phyloP scores from a whole-genome alignment of 2,797 vertebrate species.

The Periparus ater region DNA sequence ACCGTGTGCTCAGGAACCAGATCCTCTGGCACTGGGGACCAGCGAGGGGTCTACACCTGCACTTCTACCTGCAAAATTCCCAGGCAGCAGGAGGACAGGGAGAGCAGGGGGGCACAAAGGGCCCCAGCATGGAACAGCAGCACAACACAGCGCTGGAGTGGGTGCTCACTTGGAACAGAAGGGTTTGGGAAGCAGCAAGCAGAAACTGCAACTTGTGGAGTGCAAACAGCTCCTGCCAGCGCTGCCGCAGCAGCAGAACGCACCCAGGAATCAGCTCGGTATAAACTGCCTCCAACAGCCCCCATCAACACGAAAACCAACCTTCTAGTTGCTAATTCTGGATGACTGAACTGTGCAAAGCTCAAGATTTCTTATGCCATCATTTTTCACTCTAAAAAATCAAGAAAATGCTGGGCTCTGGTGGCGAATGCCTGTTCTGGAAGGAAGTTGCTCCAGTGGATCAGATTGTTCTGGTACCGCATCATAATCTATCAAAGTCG shows the following conservation, averaged over 20 bases:
- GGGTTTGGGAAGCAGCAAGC: neutral
- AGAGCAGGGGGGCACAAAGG: fast-evolving
- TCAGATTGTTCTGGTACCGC: constrained; percentile 1
- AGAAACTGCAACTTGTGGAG: neutral
- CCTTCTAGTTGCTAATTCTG: constrained; percentile 30
- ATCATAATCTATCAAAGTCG: constrained; percentile 50
- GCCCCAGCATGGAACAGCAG: neutral
- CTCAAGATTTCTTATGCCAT: constrained; percentile 1
- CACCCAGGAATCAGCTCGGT: neutral
- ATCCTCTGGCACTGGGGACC: neutral
- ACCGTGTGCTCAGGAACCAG: neutral
- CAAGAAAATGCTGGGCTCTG: neutral
- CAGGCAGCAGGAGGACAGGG: fast-evolving
- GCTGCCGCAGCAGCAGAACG: neutral
- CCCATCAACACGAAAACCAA: constrained; percentile 14
- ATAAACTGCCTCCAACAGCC: neutral
- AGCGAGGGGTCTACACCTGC: neutral
- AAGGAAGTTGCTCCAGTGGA: constrained; percentile 14
- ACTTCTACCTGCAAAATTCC: neutral
- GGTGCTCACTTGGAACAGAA: neutral
- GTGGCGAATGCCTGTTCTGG: neutral
- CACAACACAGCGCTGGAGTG: fast-evolving
- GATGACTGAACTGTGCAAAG: neutral
- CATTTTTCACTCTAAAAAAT: constrained; percentile 6
- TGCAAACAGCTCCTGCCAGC: neutral